These are phyloP conservation scores for Diglossa cyanea DNA, from an alignment of 2,797 vertebrate species.

Conservation along the genomic window DNA sequence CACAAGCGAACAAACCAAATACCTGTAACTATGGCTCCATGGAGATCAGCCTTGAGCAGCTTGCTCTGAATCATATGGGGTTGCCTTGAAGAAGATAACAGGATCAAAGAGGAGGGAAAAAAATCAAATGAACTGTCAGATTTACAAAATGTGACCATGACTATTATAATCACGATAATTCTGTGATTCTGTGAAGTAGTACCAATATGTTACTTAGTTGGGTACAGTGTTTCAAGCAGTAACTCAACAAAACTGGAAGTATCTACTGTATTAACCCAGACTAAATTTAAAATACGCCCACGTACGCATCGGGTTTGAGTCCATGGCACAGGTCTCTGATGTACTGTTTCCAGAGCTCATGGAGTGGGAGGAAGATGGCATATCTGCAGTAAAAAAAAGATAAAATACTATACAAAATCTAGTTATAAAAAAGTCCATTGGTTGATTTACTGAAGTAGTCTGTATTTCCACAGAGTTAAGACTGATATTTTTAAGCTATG, in stretches of 20 bases:
- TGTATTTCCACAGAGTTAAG: not conserved
- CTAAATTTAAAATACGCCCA: not conserved
- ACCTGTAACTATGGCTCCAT: conserved; percentile 89
- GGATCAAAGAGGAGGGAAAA: not conserved
- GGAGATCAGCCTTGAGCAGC: conserved; percentile 93
- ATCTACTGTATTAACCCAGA: too few species aligned
- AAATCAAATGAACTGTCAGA: not conserved
- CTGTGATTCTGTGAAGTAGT: not conserved
- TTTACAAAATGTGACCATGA: not conserved
- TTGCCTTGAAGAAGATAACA: conserved; percentile 69
- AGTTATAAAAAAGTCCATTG: not conserved
- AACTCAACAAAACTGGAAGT: not conserved
- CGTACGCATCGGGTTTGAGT: conserved; percentile 81
- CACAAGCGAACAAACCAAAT: not conserved
- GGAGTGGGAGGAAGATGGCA: conserved; percentile 86
- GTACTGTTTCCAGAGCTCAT: conserved; percentile 91
- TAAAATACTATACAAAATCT: not conserved
- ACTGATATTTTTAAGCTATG: not conserved
- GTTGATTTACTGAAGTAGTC: not conserved
- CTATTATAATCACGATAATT: fast-evolving
- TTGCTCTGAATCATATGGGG: conserved; percentile 87
- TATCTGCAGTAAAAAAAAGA: conserved; percentile 77
- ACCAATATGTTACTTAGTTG: not conserved
- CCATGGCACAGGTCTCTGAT: conserved; percentile 87
- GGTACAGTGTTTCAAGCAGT: not conserved